Conservation (phyloP, 2,797 vertebrate species). For the Babyrousa celebensis region DNA sequence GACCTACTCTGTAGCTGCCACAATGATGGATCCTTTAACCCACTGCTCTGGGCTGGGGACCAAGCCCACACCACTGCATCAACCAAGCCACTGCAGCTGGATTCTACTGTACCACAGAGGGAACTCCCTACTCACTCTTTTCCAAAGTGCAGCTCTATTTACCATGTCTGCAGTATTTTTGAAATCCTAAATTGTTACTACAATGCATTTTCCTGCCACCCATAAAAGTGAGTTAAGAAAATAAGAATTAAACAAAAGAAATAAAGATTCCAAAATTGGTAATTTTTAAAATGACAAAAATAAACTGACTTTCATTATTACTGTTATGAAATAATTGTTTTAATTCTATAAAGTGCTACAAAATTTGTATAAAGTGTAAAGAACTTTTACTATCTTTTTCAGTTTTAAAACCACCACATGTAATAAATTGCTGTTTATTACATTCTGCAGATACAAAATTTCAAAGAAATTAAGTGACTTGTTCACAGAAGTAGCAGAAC, state of each 20-base stretch:
- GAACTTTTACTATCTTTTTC: not conserved
- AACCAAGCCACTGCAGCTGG: no score
- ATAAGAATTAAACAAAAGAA: slow-evolving; percentile 18
- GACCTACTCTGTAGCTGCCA: no score
- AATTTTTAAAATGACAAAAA: slow-evolving; percentile 9
- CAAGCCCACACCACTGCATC: no score
- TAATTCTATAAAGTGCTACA: not conserved
- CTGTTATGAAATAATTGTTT: not conserved
- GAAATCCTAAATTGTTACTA: slow-evolving; percentile 16
- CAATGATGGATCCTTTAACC: no score
- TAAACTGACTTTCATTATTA: not conserved
- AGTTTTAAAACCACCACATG: not conserved
- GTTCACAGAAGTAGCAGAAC: not conserved
- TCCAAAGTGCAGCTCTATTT: not conserved
- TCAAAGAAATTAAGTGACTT: slow-evolving; percentile 12
- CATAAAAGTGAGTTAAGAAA: not conserved
- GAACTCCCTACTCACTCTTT: no score
- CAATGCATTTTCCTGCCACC: not conserved
- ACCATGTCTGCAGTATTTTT: not conserved
- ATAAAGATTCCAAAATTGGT: not conserved
- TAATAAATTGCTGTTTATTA: not conserved
- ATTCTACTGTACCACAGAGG: no score
- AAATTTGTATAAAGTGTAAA: slow-evolving; percentile 15
- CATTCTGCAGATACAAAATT: not conserved
- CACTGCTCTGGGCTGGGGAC: no score